Conservation (phyloP, 2,797 vertebrate genomes). For the Anguilla megastoma region DNA sequence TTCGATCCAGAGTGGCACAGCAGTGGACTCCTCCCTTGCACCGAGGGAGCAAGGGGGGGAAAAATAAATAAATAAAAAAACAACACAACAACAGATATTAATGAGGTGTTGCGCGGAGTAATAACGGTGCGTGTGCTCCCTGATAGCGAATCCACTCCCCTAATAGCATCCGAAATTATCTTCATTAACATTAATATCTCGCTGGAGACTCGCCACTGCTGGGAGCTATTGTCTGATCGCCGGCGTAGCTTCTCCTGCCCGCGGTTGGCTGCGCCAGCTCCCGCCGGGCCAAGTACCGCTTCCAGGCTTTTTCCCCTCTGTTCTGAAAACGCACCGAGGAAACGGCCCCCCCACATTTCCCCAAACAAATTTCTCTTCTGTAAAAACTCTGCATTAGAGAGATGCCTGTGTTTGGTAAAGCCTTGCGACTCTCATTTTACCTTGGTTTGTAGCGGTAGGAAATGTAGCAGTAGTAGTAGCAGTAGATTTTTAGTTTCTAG, state of each 20-base stretch:
- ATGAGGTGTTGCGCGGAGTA: constrained; percentile 79
- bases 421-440: neutral
- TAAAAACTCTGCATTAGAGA: neutral
- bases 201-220: constrained; percentile 60
- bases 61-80: constrained; percentile 49
- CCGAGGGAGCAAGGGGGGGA: constrained; percentile 50
- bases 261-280: neutral
- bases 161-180: constrained; percentile 83
- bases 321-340: neutral
- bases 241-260: constrained; percentile 25
- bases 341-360: neutral
- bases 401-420: neutral
- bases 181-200: constrained; percentile 75
- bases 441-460: neutral
- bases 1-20: constrained; percentile 55
- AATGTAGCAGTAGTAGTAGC: neutral
- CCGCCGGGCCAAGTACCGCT: neutral
- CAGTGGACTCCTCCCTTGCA: constrained; percentile 63
- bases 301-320: neutral
- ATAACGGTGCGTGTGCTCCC: constrained; percentile 73
- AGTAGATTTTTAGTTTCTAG: neutral
- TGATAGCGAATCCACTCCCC: constrained; percentile 83
- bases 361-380: neutral
- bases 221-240: constrained; percentile 64
- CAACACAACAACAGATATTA: constrained; percentile 78